phyloP scores from a whole-genome alignment of 2,113 vertebrate genomes.

The Nansenia antarctica region DNA sequence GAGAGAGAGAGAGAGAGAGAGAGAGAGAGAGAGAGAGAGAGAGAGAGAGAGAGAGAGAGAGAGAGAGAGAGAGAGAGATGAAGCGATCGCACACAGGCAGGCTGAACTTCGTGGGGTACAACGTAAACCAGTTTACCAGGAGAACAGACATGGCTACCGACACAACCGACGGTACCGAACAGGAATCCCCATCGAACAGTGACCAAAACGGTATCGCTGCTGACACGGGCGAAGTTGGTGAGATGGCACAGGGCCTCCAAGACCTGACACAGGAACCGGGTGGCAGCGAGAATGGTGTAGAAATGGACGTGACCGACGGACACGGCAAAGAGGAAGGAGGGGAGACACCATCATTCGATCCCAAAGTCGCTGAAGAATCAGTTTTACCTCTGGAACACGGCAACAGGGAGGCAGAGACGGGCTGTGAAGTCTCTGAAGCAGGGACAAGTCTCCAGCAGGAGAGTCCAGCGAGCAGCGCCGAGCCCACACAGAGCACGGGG shows the following conservation, averaged over 20 bases:
- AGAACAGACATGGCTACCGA: conserved; percentile 62
- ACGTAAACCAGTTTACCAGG: not conserved
- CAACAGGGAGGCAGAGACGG: conserved; percentile 2
- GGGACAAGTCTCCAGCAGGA: conserved; percentile 57
- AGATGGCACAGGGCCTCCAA: conserved; percentile 60
- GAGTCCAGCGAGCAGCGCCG: conserved; percentile 51
- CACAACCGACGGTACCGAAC: conserved; percentile 48
- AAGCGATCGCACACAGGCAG: too few relatives aligned
- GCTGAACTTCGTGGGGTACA: conserved; percentile 25
- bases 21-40: too few relatives aligned
- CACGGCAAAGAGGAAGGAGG: conserved; percentile 22
- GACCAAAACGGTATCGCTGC: conserved; percentile 27
- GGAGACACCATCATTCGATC: not conserved
- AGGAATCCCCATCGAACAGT: conserved; percentile 36
- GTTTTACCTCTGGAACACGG: not conserved
- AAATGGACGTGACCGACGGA: conserved; percentile 54
- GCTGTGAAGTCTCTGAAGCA: conserved; percentile 36
- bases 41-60: too few relatives aligned
- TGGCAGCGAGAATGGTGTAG: conserved; percentile 51
- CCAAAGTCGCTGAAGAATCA: conserved; percentile 15
- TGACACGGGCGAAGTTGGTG: conserved; percentile 39
- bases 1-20: too few relatives aligned
- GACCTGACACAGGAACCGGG: conserved; percentile 69
- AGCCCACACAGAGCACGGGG: conserved; percentile 60
- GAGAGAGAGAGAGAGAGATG: too few relatives aligned